These are phyloP conservation scores for Lymantria monacha DNA, from an alignment of 2,888 invertebrate genomes.

Conservation along the genomic window DNA sequence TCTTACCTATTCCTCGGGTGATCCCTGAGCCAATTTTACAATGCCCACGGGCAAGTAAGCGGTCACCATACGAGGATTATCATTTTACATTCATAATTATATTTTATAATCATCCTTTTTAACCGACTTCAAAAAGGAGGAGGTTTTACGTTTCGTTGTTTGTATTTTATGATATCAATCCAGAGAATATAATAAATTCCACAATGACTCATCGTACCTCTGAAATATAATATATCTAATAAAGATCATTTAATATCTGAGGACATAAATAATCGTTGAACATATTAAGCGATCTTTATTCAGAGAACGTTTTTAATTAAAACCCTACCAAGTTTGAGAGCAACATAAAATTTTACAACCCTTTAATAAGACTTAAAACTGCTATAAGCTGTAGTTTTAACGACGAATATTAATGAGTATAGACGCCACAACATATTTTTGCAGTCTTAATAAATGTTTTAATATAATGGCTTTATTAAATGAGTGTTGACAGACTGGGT, in stretches of 20 bases:
- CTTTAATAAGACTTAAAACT: conserved; percentile 79
- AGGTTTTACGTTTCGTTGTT: no score
- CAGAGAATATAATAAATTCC: background rate
- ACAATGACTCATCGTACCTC: background rate
- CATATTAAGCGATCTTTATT: conserved; percentile 73
- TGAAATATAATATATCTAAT: background rate
- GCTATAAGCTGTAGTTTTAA: conserved; percentile 65
- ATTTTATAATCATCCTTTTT: background rate
- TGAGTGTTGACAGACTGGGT: no score
- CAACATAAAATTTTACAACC: conserved; percentile 79
- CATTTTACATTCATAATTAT: no score
- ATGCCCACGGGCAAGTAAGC: no score
- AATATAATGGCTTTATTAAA: conserved; percentile 22
- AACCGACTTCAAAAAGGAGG: no score
- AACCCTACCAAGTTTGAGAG: conserved; percentile 58
- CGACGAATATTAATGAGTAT: conserved; percentile 74
- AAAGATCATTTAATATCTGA: conserved; percentile 33
- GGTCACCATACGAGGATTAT: no score
- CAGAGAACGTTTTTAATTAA: conserved; percentile 79
- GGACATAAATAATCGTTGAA: conserved; percentile 46
- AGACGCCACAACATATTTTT: conserved; percentile 64
- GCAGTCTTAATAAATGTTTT: conserved; percentile 38
- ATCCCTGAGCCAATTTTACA: no score
- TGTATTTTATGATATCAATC: background rate
- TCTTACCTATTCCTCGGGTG: no score